Evolutionary conservation across 2,888 invertebrate genomes (phyloP), one percentile per base, ranked within the genome.

Genomic region (Hypsopygia costalis): DNA sequence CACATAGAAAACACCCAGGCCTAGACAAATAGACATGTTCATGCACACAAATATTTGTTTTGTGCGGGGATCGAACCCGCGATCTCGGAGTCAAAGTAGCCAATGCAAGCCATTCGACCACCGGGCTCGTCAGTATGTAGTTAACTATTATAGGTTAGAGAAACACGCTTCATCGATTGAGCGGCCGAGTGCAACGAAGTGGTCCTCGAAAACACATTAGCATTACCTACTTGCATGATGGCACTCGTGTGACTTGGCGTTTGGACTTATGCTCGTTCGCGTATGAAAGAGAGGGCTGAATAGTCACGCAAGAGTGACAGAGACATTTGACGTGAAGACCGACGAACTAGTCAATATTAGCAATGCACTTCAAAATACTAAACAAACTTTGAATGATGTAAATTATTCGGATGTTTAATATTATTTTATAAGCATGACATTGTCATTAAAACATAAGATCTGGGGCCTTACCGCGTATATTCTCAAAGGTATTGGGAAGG

Each of bases 201-300:
- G 74, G 68, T 67, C 51, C 73, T 75, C 62, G 58, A 68, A 75
- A 77, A 78, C 64, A 64, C 76, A 77, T 75, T 76, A 77, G 62
- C 71, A 69, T 72, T 41, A 40, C 42, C 38, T 49, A 62, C 63
- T 59, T 55, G 69, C 53, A 51, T 61, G 62, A 66, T 68, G 69
- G 62, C 69, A 65, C 71, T 65, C 4, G 4, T 16, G 16, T 16
- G 16, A 16, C 16, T 4, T 16, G 16, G 16, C 16, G n/a, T n/a
- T 16, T 60, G 58, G 61, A 59, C 62, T 65, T n/a, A n/a, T n/a
- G n/a, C n/a, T 16, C 16, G 16, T 16, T 16, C 16, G 16, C 16
- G 16, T 62, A 20, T 30, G 28, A 39, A 29, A 16, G 35, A 6
- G 38, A 41, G 25, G 9, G 9, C 29, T 10, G 31, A 33, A 40